Conservation (phyloP, 2,888 invertebrate species). For the Leptopilina myrica region DNA sequence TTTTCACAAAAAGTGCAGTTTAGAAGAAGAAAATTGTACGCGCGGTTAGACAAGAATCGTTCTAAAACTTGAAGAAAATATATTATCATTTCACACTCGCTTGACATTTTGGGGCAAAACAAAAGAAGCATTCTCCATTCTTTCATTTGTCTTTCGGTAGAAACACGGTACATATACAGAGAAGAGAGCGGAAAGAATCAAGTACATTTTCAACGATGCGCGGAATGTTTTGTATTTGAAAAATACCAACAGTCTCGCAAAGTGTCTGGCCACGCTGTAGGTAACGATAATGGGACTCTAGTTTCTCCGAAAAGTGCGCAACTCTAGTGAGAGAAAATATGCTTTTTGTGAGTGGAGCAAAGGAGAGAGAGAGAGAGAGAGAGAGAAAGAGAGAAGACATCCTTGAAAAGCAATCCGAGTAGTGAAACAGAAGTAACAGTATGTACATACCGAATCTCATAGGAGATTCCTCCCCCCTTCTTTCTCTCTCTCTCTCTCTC, state of each 20-base stretch:
- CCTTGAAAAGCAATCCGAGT: background rate
- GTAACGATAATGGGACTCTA: conserved; percentile 69
- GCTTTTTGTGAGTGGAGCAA: background rate
- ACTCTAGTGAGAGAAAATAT: conserved; percentile 10
- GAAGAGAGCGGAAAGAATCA: conserved; percentile 29
- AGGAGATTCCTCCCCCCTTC: background rate
- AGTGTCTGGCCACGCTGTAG: conserved; percentile 48
- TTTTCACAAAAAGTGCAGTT: no score
- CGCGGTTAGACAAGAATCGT: no score
- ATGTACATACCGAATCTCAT: background rate
- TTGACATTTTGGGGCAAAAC: background rate
- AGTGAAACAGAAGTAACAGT: background rate
- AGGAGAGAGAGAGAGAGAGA: background rate
- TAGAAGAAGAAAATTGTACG: no score
- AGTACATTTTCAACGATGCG: conserved; percentile 30
- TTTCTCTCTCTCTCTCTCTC: no score
- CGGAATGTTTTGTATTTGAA: conserved; percentile 41
- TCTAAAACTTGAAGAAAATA: background rate
- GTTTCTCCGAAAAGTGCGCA: conserved; percentile 14
- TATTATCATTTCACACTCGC: background rate
- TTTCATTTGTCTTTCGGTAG: conserved; percentile 23
- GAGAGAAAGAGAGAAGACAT: background rate
- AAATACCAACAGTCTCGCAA: conserved; percentile 31
- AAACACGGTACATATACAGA: background rate
- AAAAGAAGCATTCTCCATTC: conserved; percentile 26